Evolutionary conservation across 2,113 vertebrate genomes (phyloP).

Genomic region (Salminus brasiliensis): DNA sequence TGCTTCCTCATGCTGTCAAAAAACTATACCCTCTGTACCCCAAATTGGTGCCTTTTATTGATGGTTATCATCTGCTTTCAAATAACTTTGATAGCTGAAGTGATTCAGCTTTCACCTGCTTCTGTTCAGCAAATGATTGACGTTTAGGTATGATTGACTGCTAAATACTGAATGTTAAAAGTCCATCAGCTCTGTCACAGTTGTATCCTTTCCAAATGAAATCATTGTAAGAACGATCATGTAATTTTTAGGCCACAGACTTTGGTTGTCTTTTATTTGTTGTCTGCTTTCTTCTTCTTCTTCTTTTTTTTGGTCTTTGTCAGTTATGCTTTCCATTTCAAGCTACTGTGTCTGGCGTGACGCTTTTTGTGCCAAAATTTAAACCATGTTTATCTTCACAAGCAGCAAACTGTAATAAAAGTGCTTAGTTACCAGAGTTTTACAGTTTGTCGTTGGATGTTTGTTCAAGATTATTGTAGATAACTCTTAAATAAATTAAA

Average conservation of each 20-base stretch:
- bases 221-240: too few relatives aligned
- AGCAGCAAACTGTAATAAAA: neutral
- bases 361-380: constrained; percentile 11
- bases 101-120: neutral
- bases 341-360: neutral
- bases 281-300: neutral
- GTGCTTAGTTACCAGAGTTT: neutral
- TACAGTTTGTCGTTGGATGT: neutral
- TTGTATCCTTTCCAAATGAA: too few relatives aligned
- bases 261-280: too few relatives aligned
- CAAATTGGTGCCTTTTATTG: too few relatives aligned
- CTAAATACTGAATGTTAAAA: neutral
- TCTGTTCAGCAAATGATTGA: neutral
- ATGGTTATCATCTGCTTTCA: too few relatives aligned
- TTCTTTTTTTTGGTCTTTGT: neutral
- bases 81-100: too few relatives aligned
- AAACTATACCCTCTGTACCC: neutral
- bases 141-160: neutral
- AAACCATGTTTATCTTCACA: neutral
- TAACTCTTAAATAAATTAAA: too few relatives aligned
- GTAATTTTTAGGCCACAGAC: too few relatives aligned
- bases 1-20: neutral
- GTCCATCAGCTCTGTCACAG: neutral
- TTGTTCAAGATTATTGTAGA: neutral
- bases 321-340: neutral